Conservation (phyloP, 64 coral and sea anemone genomes). For the Stichodactyla helianthus region DNA sequence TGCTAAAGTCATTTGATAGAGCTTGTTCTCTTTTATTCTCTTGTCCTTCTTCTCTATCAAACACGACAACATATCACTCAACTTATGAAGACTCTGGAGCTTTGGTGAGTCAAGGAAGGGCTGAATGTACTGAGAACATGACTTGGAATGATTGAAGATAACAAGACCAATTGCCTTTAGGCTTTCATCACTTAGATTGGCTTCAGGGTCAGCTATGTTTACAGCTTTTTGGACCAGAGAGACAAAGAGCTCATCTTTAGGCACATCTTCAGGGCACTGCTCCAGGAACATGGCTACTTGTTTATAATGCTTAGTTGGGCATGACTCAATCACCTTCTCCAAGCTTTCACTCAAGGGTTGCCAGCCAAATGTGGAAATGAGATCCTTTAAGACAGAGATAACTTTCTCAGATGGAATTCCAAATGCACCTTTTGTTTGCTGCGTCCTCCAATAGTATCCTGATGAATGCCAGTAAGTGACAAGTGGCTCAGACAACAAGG, state of each 20-base stretch:
- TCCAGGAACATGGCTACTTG: neutral
- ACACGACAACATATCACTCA: neutral
- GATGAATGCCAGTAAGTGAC: neutral
- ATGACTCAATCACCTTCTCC: neutral
- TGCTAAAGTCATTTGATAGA: neutral
- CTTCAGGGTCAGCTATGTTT: neutral
- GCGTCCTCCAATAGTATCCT: neutral
- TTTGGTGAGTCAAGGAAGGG: neutral
- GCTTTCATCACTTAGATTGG: neutral
- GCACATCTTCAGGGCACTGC: neutral
- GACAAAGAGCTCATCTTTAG: neutral
- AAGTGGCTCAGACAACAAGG: neutral
- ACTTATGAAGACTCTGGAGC: neutral
- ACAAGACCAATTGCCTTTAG: neutral
- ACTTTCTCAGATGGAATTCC: slow-evolving; percentile 6
- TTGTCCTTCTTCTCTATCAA: neutral
- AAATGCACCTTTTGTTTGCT: neutral
- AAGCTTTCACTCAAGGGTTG: neutral
- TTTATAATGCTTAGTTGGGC: neutral
- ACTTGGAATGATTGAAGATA: neutral
- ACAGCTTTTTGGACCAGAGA: neutral
- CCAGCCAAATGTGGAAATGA: neutral
- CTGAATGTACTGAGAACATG: neutral
- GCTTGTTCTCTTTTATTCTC: neutral
- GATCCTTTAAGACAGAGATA: neutral